Base-by-base conservation (phyloP, 2,113 vertebrate species). In the Vulpes lagopus region DNA sequence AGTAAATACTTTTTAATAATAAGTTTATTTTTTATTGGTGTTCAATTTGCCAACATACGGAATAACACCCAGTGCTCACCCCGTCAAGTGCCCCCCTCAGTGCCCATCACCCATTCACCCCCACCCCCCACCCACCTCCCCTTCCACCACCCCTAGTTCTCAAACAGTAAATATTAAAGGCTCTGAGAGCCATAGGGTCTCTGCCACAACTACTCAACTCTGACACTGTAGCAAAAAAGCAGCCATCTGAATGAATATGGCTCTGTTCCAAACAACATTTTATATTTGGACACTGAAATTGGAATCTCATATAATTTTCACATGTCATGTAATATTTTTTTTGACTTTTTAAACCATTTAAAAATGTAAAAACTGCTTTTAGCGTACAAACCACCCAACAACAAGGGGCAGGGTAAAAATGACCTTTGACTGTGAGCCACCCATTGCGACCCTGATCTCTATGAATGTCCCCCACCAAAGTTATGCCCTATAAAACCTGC, bases 201-300 rank as follows among this genome's bases (percentile, higher is more conserved):
- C 22, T 15, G n/a, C 35, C 80, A 49, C 22, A 49, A 19, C 4
- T 15, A 4, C 14, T 30, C 15, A 8, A 1, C 49, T 38, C 17
- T 73, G 85, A 35, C 14, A 10, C 55, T 9, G 23, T 2, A 60
- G 84, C 14, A 17, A 25, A 55, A 51, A 4, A 38, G 23, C 38
- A 69, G 22, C 19, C 43, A 4, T 32, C 8, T 5, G 4, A 15
- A 20, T 11, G 5, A 4, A 32, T 0, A 0, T 22, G 64, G 51
- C 49, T 14, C 2, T 6, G 14, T n/a, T 55, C 27, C 38, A n/a
- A n/a, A 19, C 1, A 51, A 27, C 27, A 79, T 43, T 57, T 57
- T 2, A 14, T 14, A 57, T 23, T 30, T 49, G 22, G 17, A 78
- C 92, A n/a, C 3, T 2, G 27, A 62, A 30, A 86, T 4, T n/a